Evolutionary conservation across 1,140 invertebrate species (phyloP).

Genomic region (Camponotus pennsylvanicus): DNA sequence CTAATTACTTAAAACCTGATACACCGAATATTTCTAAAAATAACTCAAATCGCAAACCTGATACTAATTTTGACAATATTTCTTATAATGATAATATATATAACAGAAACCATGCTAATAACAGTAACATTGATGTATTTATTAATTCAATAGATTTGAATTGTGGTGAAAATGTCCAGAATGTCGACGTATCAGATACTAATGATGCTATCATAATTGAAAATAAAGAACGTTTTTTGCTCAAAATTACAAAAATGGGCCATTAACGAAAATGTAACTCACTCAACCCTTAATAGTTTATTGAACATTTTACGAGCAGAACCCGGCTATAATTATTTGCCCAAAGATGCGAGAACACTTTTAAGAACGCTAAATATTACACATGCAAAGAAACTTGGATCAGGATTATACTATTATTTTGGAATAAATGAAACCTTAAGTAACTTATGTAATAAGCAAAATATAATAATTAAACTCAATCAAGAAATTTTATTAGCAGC

Average conservation of each 20-base stretch:
- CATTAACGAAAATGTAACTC: conserved; percentile 1
- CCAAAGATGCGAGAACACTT: conserved; percentile 20
- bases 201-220: background rate
- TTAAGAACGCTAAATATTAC: conserved; percentile 3
- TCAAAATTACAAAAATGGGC: background rate
- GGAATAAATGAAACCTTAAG: conserved; percentile 22
- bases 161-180: background rate
- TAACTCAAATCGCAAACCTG: background rate
- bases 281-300: conserved; percentile 18
- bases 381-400: conserved; percentile 10
- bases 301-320: conserved; percentile 12
- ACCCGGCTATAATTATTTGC: conserved; percentile 3
- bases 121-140: background rate
- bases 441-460: conserved; percentile 14
- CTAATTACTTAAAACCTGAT: background rate
- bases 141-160: conserved; percentile 13
- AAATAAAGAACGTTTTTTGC: conserved; percentile 16
- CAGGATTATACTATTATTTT: conserved; percentile 21
- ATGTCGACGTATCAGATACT: background rate
- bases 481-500: conserved; percentile 16
- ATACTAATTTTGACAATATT: conserved; percentile 22
- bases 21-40: background rate
- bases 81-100: background rate
- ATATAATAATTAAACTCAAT: background rate
- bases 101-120: background rate